Percentiles rank a stretch among this genome's conserved stretches.
phyloP scores from a whole-genome alignment of 2,888 invertebrate species.

The Sesia apiformis region DNA sequence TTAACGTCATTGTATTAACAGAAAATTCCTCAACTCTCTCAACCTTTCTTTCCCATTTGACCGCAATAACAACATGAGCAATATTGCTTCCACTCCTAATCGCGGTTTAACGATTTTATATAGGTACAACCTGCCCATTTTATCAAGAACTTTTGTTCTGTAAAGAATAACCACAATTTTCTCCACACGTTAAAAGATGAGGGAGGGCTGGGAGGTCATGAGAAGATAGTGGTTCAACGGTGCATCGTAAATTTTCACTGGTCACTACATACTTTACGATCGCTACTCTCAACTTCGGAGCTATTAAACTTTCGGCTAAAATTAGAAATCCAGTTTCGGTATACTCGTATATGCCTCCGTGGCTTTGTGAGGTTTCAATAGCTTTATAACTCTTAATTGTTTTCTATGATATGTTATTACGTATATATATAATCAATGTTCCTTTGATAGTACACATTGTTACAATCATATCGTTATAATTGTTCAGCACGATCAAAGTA shows the following conservation, averaged over 20 bases:
- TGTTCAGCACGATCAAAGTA: no score
- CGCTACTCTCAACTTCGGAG: slow-evolving; percentile 21
- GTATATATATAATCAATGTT: no score
- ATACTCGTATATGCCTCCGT: no score
- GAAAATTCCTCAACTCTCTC: no score
- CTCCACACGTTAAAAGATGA: slow-evolving; percentile 3
- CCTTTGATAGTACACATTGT: no score
- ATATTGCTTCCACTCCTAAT: neutral
- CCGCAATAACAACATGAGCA: neutral
- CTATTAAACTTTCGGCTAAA: slow-evolving; percentile 20
- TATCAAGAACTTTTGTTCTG: slow-evolving; percentile 14
- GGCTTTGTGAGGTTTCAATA: no score
- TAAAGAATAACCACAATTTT: slow-evolving; percentile 4
- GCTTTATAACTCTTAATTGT: no score
- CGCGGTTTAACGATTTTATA: slow-evolving; percentile 1
- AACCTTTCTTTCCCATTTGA: neutral
- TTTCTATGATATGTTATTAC: no score
- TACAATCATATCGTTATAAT: no score
- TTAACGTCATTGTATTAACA: no score
- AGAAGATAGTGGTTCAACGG: slow-evolving; percentile 12
- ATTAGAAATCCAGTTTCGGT: neutral
- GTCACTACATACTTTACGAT: slow-evolving; percentile 27
- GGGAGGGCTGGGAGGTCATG: slow-evolving; percentile 8
- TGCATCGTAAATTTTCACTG: slow-evolving; percentile 30
- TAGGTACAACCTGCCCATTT: slow-evolving; percentile 18